Conservation (phyloP, 2,888 invertebrate genomes). For the Gymnocheta viridis region DNA sequence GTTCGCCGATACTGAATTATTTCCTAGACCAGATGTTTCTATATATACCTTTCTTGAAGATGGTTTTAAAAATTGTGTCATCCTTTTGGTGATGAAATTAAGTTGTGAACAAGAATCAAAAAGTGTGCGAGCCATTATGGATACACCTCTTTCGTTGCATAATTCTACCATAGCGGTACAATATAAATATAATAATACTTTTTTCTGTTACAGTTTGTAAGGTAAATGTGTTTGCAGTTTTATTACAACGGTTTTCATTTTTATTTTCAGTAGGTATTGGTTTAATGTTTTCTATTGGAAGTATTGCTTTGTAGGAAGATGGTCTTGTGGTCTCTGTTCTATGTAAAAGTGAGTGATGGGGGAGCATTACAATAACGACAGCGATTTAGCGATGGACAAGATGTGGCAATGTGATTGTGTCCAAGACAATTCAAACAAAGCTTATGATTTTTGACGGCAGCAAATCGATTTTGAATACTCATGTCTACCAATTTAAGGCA, state of each 20-base stretch:
- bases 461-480: constrained; percentile 1
- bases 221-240: neutral
- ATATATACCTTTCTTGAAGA: neutral
- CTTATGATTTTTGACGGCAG: neutral
- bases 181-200: constrained; percentile 1
- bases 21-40: constrained; percentile 6
- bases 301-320: neutral
- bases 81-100: constrained; percentile 32
- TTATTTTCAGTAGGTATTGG: neutral
- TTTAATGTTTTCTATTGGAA: too few species aligned
- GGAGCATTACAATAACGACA: neutral
- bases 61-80: constrained; percentile 22
- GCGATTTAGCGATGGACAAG: neutral
- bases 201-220: constrained; percentile 3
- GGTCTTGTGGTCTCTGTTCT: neutral
- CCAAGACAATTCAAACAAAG: constrained; percentile 30
- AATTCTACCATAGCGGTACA: constrained; percentile 7
- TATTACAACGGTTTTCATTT: neutral
- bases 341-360: constrained; percentile 14
- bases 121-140: constrained; percentile 15
- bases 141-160: neutral
- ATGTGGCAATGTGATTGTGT: neutral
- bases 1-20: neutral
- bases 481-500: constrained; percentile 32
- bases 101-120: constrained; percentile 51